phyloP scores from a whole-genome alignment of 2,888 invertebrate genomes.

The Pegoplata infirma region DNA sequence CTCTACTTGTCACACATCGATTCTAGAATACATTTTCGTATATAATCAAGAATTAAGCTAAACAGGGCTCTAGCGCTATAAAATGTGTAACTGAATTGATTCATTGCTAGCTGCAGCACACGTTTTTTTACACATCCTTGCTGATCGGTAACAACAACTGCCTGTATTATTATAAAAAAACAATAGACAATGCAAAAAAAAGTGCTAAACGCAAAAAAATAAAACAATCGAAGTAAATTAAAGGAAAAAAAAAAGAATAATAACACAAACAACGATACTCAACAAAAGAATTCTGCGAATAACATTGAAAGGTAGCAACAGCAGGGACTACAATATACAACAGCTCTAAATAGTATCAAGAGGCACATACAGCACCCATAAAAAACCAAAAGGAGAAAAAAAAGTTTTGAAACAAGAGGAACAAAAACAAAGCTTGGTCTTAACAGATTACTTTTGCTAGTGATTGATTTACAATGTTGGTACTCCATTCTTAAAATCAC shows the following conservation, averaged over 20 bases:
- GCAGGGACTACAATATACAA: conserved; percentile 27
- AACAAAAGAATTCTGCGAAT: conserved; percentile 55
- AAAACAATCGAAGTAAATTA: conserved; percentile 54
- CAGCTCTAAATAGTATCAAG: conserved; percentile 24
- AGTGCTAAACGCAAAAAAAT: conserved; percentile 39
- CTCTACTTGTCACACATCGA: no score
- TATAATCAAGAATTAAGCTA: no score
- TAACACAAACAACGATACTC: conserved; percentile 21
- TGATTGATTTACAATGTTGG: conserved; percentile 53
- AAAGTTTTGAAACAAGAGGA: conserved; percentile 9
- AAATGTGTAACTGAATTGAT: neutral
- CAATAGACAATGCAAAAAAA: conserved; percentile 51
- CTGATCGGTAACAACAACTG: conserved; percentile 34
- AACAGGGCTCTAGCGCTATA: no score
- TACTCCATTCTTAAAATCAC: conserved; percentile 19
- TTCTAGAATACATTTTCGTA: no score
- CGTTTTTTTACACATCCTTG: conserved; percentile 41
- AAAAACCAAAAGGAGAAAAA: conserved; percentile 15
- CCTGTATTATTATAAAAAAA: conserved; percentile 38
- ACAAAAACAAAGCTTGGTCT: conserved; percentile 40
- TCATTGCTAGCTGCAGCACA: conserved; percentile 10
- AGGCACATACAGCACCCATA: conserved; percentile 46
- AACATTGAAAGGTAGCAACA: conserved; percentile 46
- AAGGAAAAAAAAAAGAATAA: conserved; percentile 21
- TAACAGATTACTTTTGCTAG: conserved; percentile 56